Evolutionary conservation across 2,888 invertebrate genomes (phyloP), one percentile per base, ranked within the genome.

Genomic region (Liopterus haemorrhoidalis): DNA sequence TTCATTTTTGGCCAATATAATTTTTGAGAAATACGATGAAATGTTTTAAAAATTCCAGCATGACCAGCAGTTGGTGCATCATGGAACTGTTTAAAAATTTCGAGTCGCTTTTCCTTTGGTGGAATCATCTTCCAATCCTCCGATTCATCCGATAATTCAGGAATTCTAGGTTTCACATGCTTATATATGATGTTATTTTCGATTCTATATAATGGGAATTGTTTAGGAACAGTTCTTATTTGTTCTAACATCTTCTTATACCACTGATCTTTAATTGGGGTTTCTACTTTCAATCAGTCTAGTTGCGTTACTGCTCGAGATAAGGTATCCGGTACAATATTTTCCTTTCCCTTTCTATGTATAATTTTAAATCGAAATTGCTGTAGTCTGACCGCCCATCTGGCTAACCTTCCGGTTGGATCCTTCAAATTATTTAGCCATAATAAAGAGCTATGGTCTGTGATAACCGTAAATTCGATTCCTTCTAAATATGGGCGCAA

Each of bases 201-300:
- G 3, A 54, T 33, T 19, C 52, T 43, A 51, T 52, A 58, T n/a
- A 16, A 8, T 3, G 51, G 41, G 44, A 42, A 57, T 21, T 49
- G 36, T 8, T 16, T 3, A n/a, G 50, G 54, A 22, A 37, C 16
- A 11, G 19, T 31, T 6, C 15, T 24, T 9, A 52, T 30, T 15
- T 25, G 24, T 9, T 35, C 12, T 6, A n/a, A 3, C 51, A 57
- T 48, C 11, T 38, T 38, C 4, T 27, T 11, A 30, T 54, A 55
- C 54, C 52, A 56, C n/a, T 9, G 27, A 39, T 53, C 52, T 19
- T 9, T 32, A 8, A 28, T 41, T 2, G 39, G n/a, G 19, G 9
- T 15, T 11, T 16, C 4, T 18, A 12, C 24, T 18, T 9, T 14
- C 14, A 9, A 24, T 33, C 1, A 31, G 6, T 18, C 31, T 35